Conservation (phyloP, 2,888 invertebrate species). For the Bibio marci region DNA sequence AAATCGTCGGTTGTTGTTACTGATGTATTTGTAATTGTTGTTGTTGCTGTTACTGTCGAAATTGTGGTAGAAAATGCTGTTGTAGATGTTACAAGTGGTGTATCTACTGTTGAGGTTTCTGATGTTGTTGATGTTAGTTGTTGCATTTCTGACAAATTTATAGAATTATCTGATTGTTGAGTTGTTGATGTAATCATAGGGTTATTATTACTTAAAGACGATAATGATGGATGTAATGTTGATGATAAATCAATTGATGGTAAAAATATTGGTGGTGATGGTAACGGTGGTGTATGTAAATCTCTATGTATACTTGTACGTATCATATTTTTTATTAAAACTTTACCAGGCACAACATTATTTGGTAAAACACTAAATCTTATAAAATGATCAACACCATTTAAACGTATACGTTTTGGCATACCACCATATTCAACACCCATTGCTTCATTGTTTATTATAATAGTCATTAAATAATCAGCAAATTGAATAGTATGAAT, state of each 20-base stretch:
- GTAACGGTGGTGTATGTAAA: constrained; percentile 3
- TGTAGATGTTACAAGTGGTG: too few relatives aligned
- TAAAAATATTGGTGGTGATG: not conserved
- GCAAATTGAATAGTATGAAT: constrained; percentile 63
- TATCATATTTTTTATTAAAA: constrained; percentile 56
- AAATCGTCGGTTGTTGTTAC: constrained; percentile 23
- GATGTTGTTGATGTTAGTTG: constrained; percentile 30
- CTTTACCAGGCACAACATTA: constrained; percentile 51
- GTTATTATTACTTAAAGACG: not conserved
- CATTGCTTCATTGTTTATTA: constrained; percentile 62
- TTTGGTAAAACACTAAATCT: constrained; percentile 64
- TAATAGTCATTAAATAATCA: constrained; percentile 55
- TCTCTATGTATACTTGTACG: constrained; percentile 26
- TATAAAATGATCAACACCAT: constrained; percentile 62
- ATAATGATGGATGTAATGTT: not conserved
- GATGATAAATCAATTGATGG: not conserved
- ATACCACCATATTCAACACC: constrained; percentile 69
- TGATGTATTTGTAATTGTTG: not conserved
- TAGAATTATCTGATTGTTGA: not conserved
- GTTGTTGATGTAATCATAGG: not conserved
- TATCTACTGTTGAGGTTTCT: too few relatives aligned
- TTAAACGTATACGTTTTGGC: constrained; percentile 58
- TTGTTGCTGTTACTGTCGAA: not conserved
- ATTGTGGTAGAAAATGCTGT: constrained; percentile 33
- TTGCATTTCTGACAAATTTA: too few relatives aligned